phyloP scores from a whole-genome alignment of 2,888 invertebrate species.

The Eucriotettix oculatus region DNA sequence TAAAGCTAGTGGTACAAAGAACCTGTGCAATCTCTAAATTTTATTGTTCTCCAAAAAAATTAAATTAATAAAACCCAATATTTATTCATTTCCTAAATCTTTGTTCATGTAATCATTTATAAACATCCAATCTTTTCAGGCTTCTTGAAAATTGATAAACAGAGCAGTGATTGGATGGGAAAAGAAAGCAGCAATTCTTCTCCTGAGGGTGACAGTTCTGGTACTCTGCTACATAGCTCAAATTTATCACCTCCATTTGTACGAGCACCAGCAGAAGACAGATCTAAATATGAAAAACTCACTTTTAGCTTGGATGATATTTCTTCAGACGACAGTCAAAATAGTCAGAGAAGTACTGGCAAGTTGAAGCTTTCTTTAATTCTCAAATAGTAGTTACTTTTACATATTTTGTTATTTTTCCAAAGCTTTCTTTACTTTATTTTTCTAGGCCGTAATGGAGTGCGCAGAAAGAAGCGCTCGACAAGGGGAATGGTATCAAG shows the following conservation, averaged over 20 bases:
- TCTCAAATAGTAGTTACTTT: too few relatives aligned
- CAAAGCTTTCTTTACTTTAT: too few relatives aligned
- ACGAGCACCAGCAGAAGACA: slow-evolving; percentile 46
- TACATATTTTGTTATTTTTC: too few relatives aligned
- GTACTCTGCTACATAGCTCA: slow-evolving; percentile 13
- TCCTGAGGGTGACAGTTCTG: background rate
- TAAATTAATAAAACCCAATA: too few relatives aligned
- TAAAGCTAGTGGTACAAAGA: too few relatives aligned
- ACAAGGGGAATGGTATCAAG: background rate
- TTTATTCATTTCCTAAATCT: background rate
- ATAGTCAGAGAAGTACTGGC: slow-evolving; percentile 3
- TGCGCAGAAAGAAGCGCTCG: background rate
- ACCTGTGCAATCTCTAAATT: too few relatives aligned
- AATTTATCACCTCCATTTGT: slow-evolving; percentile 34
- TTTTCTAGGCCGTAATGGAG: background rate
- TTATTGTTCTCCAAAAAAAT: too few relatives aligned
- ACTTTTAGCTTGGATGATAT: slow-evolving; percentile 39
- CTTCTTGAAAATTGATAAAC: background rate
- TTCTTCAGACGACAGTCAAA: slow-evolving; percentile 30
- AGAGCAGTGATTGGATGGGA: background rate
- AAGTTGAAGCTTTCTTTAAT: background rate
- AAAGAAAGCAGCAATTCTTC: slow-evolving; percentile 2
- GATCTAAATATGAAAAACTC: slow-evolving; percentile 62
- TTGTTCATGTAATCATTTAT: background rate
- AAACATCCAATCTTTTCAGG: slow-evolving; percentile 1